Conservation (phyloP, 1,140 invertebrate species). For the Philopotamus ludificatus region DNA sequence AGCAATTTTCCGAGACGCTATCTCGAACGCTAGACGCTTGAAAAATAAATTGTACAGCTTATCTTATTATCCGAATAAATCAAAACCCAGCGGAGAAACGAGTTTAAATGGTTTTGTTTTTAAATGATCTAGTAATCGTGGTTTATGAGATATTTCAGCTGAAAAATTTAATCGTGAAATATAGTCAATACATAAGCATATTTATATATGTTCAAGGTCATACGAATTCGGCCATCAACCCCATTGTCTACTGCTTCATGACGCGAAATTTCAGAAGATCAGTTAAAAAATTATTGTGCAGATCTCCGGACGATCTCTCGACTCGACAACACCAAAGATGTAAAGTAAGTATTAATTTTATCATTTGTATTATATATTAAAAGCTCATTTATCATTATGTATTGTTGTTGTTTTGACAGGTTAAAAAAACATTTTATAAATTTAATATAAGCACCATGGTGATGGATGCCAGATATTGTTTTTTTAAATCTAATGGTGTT, state of each 20-base stretch:
- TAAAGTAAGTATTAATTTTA: constrained; percentile 38
- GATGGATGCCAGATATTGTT: no score
- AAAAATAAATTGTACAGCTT: not conserved
- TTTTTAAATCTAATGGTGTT: no score
- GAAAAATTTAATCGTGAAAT: not conserved
- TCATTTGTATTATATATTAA: no score
- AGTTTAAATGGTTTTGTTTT: not conserved
- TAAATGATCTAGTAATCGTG: not conserved
- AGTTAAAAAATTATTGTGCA: constrained; percentile 59
- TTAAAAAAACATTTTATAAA: no score
- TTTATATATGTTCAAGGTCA: constrained; percentile 55
- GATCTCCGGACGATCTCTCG: constrained; percentile 48
- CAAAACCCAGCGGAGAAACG: not conserved
- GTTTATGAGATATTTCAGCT: not conserved
- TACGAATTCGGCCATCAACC: constrained; percentile 83
- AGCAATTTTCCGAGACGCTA: no score
- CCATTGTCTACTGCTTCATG: constrained; percentile 86
- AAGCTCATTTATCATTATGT: no score
- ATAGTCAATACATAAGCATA: not conserved
- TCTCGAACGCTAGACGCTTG: no score
- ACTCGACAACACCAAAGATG: constrained; percentile 34
- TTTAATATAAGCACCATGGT: no score
- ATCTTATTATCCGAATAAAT: constrained; percentile 6
- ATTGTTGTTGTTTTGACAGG: no score
- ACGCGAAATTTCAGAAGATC: constrained; percentile 81